Base-by-base conservation (phyloP, 2,888 invertebrate genomes). In the Pachycephus smyrnensis region DNA sequence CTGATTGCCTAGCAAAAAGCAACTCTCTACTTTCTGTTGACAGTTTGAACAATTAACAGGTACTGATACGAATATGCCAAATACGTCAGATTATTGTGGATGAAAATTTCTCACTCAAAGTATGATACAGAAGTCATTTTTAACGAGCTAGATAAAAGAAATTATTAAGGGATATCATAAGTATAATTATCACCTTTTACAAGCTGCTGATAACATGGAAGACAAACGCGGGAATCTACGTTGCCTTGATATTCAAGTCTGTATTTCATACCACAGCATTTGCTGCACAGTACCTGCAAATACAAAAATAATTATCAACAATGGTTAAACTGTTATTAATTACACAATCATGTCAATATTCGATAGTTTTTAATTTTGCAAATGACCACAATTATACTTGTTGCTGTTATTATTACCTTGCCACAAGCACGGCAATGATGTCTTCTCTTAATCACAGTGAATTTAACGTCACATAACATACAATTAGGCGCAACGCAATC, bases 351-450 rank as follows among this genome's bases (percentile, higher is more conserved):
- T 23, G 12, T 12, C 37, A 74, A 76, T 68, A 32, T 36, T 32
- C 73, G 33, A n/a, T 4, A 68, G 73, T 77, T 33, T 37, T 35
- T 69, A 15, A 73, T 31, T 55, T 23, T 55, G 15, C 15, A 36
- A 11, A 76, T 33, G 15, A 35, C 11, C 15, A 33, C 74, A 32
- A 37, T 68, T 23, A n/a, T 12, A 55, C 86, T 55, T 55, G 55
- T 55, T 23, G 23, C 23, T 23, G 23, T 55, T 55, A 23, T 15
- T 55, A 55, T 90, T 90, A 95, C 96, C 92, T 95, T 94, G 81
- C 97, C 97, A 89, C 97, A 97, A 74, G 97, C 96, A 76, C 97
- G 93, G 89, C 97, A 98, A 91, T 98, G 97, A 92, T 98, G 98
- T 68, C 97, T 93, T 73, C 97, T 93, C 89, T 95, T 96, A 75